Conservation (phyloP, 1,140 invertebrate species). For the Nylanderia fulva region DNA sequence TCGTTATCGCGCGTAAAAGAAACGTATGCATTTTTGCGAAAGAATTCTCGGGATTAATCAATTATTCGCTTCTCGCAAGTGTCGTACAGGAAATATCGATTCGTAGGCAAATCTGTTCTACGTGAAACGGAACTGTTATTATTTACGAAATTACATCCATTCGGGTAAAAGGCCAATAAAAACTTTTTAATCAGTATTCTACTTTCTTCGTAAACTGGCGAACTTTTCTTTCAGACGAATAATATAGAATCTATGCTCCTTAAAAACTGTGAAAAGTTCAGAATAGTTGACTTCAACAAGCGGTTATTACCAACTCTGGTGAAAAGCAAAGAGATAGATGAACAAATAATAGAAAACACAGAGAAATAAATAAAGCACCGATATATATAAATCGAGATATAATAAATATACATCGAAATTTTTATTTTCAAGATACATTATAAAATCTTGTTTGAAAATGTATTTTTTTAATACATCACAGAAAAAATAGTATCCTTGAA, state of each 20-base stretch:
- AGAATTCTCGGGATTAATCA: constrained; percentile 13
- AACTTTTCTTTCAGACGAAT: neutral
- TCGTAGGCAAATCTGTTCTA: neutral
- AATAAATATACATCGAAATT: neutral
- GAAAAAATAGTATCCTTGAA: too few relatives aligned
- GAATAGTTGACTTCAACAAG: neutral
- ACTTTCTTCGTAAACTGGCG: neutral
- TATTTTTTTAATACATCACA: too few relatives aligned
- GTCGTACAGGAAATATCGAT: constrained; percentile 19
- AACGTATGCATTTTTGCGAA: neutral
- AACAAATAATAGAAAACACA: constrained; percentile 3
- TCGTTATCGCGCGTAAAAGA: neutral
- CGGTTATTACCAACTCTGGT: neutral
- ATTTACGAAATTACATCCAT: constrained; percentile 32
- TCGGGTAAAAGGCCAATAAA: constrained; percentile 4
- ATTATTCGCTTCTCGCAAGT: constrained; percentile 2
- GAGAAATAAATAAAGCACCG: neutral
- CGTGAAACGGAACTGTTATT: constrained; percentile 11
- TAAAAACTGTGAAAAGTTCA: neutral
- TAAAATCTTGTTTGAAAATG: too few relatives aligned
- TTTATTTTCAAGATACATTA: constrained; percentile 32
- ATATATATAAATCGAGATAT: neutral
- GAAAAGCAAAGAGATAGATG: neutral
- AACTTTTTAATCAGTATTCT: constrained; percentile 35
- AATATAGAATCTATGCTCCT: constrained; percentile 30